phyloP scores from a whole-genome alignment of 1,140 invertebrate genomes.

The Vanessa atalanta region DNA sequence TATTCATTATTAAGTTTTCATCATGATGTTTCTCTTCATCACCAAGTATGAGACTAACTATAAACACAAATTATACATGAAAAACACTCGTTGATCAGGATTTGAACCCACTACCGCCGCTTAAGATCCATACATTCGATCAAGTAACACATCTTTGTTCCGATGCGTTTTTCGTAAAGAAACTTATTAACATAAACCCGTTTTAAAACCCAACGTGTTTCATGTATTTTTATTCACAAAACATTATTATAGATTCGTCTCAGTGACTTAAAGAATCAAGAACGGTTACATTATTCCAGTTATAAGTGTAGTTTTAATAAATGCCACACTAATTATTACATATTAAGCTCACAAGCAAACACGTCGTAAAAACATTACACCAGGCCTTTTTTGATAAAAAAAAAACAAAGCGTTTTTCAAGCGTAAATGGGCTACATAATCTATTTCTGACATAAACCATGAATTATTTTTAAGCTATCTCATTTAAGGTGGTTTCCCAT shows the following conservation, averaged over 20 bases:
- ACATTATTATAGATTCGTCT: slow-evolving; percentile 7
- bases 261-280: slow-evolving; percentile 3
- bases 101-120: too few species aligned
- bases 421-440: not conserved
- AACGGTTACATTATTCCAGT: slow-evolving; percentile 1
- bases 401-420: not conserved
- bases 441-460: not conserved
- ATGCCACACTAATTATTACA: slow-evolving; percentile 10
- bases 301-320: slow-evolving; percentile 7
- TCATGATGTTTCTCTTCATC: too few species aligned
- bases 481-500: too few species aligned
- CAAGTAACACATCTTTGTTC: too few species aligned
- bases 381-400: not conserved
- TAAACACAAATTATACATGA: too few species aligned
- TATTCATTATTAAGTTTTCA: too few species aligned
- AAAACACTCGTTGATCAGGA: too few species aligned
- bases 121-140: too few species aligned
- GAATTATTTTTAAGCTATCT: not conserved
- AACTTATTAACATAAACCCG: not conserved
- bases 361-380: slow-evolving; percentile 5
- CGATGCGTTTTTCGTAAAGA: not conserved
- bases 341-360: not conserved
- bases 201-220: not conserved
- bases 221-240: slow-evolving; percentile 2
- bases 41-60: too few species aligned